A percentile compares a stretch with the other conserved stretches of the same genome.
phyloP scores from a whole-genome alignment of 2,888 invertebrate species.

The Drepana falcataria region DNA sequence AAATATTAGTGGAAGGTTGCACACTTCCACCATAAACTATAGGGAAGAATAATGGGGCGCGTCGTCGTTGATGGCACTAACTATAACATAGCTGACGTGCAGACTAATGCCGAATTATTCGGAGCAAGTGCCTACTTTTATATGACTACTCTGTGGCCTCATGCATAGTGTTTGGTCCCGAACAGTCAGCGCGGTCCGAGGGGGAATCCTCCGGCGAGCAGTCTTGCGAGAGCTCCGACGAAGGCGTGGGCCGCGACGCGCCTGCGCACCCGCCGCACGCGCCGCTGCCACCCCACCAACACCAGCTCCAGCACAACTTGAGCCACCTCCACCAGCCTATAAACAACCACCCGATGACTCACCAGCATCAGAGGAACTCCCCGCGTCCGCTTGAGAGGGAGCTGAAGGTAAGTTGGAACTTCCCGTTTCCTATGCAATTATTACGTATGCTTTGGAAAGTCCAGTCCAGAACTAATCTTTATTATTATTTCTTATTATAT shows the following conservation, averaged over 20 bases:
- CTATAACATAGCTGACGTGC: too few species aligned
- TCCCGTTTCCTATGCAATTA: neutral
- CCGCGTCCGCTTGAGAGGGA: slow-evolving; percentile 63
- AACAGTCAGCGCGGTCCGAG: slow-evolving; percentile 68
- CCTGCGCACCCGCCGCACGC: slow-evolving; percentile 33
- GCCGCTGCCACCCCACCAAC: slow-evolving; percentile 31
- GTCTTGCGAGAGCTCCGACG: slow-evolving; percentile 71
- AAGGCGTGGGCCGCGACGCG: slow-evolving; percentile 67
- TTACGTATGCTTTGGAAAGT: neutral
- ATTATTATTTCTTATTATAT: slow-evolving; percentile 1
- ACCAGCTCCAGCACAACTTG: slow-evolving; percentile 38
- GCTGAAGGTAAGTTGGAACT: slow-evolving; percentile 43
- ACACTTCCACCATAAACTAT: too few species aligned
- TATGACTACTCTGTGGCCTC: too few species aligned
- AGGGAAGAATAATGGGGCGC: too few species aligned
- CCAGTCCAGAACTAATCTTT: neutral
- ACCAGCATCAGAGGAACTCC: slow-evolving; percentile 58
- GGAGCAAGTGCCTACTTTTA: too few species aligned
- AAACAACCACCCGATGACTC: slow-evolving; percentile 47
- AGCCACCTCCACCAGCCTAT: slow-evolving; percentile 44
- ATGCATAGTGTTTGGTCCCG: slow-evolving; percentile 13
- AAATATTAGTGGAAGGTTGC: too few species aligned
- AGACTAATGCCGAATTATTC: too few species aligned
- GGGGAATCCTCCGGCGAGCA: slow-evolving; percentile 71
- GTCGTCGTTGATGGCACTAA: too few species aligned